These are phyloP conservation scores for Trididemnum miniatum DNA, from an alignment of 23 tunicate species.

Conservation along the genomic window DNA sequence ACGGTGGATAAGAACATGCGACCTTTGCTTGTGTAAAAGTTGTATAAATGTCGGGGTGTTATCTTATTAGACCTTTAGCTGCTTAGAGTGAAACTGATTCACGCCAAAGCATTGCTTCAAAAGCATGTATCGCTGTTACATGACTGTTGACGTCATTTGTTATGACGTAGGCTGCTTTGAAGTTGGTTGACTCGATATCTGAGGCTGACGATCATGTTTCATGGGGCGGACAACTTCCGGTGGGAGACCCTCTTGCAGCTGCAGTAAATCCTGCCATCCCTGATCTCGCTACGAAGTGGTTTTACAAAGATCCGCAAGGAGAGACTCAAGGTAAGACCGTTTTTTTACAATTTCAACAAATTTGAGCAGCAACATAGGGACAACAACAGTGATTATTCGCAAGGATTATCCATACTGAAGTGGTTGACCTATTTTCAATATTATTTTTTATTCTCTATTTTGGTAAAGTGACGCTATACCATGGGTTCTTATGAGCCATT, in stretches of 20 bases:
- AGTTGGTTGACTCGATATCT: slow-evolving; percentile 58
- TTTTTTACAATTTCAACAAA: too few relatives aligned
- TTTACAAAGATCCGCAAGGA: slow-evolving; percentile 98
- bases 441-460: too few relatives aligned
- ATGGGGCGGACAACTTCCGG: background rate
- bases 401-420: too few relatives aligned
- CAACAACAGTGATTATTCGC: too few relatives aligned
- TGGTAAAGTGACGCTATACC: too few relatives aligned
- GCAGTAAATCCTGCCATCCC: slow-evolving; percentile 37
- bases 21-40: too few relatives aligned
- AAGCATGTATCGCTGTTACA: background rate
- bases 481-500: too few relatives aligned
- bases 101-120: background rate
- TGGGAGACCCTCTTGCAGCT: background rate
- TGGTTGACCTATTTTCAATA: too few relatives aligned
- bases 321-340: slow-evolving; percentile 87
- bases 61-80: too few relatives aligned
- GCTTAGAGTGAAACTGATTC: background rate
- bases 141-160: background rate
- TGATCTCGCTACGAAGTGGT: slow-evolving; percentile 84
- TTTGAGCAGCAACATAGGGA: too few relatives aligned
- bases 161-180: slow-evolving; percentile 47
- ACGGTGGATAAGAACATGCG: too few relatives aligned
- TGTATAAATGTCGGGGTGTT: too few relatives aligned
- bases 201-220: slow-evolving; percentile 31